Conservation (phyloP, 2,888 invertebrate genomes). For the Celastrina argiolus region DNA sequence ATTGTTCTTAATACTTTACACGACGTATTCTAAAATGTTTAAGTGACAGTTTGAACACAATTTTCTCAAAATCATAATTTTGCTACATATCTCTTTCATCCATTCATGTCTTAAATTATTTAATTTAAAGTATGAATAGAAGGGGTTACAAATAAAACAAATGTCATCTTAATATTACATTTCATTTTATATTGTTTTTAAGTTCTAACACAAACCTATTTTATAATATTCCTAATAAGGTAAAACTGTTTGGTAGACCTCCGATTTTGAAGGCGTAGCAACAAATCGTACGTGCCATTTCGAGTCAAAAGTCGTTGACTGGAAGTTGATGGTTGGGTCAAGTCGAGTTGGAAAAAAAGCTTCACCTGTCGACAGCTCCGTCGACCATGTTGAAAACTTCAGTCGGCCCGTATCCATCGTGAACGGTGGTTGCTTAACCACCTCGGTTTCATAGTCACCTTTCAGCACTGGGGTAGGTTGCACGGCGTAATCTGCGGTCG, state of each 20-base stretch:
- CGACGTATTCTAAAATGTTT: no score
- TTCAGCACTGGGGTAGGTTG: neutral
- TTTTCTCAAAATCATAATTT: no score
- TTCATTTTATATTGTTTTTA: neutral
- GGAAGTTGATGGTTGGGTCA: neutral
- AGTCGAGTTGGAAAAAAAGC: neutral
- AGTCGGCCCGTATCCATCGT: neutral
- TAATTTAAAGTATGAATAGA: no score
- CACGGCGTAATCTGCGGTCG: neutral
- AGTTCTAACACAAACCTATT: no score
- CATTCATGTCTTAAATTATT: no score
- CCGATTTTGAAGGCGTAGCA: neutral
- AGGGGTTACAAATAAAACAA: neutral
- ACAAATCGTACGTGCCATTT: neutral
- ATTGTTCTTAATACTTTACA: no score
- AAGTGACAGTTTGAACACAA: no score
- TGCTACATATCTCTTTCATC: no score
- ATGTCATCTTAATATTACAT: neutral
- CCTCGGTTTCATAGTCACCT: neutral
- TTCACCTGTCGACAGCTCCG: slow-evolving; percentile 11
- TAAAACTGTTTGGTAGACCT: neutral
- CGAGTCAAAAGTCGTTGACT: slow-evolving; percentile 7
- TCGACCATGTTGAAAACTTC: neutral
- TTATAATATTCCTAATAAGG: neutral
- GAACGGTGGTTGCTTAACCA: neutral